phyloP scores from a whole-genome alignment of 64 coral and sea anemone genomes.

The Stylophora pistillata region DNA sequence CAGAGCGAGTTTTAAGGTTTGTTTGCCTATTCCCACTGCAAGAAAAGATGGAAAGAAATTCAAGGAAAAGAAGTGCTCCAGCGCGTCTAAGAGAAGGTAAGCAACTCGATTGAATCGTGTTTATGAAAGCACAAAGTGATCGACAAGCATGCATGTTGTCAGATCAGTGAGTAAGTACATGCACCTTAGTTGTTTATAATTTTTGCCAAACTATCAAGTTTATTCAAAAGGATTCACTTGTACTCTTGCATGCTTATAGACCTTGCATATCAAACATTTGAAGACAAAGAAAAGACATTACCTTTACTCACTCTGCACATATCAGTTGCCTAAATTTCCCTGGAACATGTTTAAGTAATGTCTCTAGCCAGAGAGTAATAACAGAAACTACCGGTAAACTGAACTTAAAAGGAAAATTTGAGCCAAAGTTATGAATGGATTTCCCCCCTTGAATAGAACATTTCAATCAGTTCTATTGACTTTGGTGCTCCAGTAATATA shows the following conservation, averaged over 20 bases:
- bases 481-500: conserved; percentile 21
- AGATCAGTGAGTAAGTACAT: too few relatives aligned
- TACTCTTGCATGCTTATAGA: conserved; percentile 17
- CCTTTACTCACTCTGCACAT: conserved; percentile 11
- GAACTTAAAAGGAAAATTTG: conserved; percentile 5
- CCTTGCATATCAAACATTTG: conserved; percentile 18
- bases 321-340: conserved; percentile 16
- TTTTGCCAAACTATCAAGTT: conserved; percentile 12
- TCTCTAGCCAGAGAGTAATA: conserved; percentile 9
- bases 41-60: not conserved
- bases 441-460: conserved; percentile 6
- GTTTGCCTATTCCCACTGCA: not conserved
- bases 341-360: conserved; percentile 22
- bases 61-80: not conserved
- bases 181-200: conserved; percentile 6
- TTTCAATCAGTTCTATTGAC: conserved; percentile 23
- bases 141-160: not conserved
- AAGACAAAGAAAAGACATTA: not conserved
- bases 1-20: not conserved
- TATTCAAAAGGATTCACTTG: conserved; percentile 16
- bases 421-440: conserved; percentile 31
- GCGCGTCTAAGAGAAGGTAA: not conserved
- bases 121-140: conserved; percentile 2
- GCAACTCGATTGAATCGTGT: conserved; percentile 5
- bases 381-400: conserved; percentile 11